Evolutionary conservation across 2,113 vertebrate genomes (phyloP), one percentile per base, ranked within the genome.

Genomic region (Phyllostomus discolor): DNA sequence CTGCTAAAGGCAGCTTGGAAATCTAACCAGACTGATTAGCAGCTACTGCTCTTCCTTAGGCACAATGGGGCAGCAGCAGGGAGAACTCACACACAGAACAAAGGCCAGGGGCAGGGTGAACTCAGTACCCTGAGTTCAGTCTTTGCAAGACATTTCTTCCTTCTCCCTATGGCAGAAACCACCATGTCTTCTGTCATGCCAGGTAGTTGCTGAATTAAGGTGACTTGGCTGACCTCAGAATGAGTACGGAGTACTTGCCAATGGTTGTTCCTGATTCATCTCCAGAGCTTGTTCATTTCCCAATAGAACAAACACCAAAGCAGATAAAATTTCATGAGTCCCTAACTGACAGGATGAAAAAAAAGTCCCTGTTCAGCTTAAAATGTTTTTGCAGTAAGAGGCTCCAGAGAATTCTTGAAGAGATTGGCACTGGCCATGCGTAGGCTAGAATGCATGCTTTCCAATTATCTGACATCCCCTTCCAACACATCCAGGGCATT

Each of bases 401-500:
- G 76, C 97, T 96, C 96, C 96, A 94, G 98, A 97, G 96, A 98
- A 98, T 97, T 98, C 97, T 97, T 97, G 95, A 98, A 98, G 96
- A 98, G 96, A 98, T 95, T 95, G 97, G 97, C 95, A 79, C 62
- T 98, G 98, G 98, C 98, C 98, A 98, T 97, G 98, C 94, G 1
- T 98, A 98, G 98, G 98, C 98, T 97, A 98, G 98, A 98, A 98
- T 98, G 97, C 97, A 93, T 72, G 97, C 97, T 81, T 98, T 98
- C 98, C 98, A 99, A 98, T 99, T 99, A 99, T 98, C 98, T 98
- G 97, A 98, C 98, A 98, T 97, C 96, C 98, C 98, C 98, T 98
- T 98, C 98, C 98, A 98, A 98, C 98, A 98, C 98, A 98, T 98
- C 97, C 98, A 91, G 89, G 98, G 97, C 96, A 98, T 20, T 97